Percentiles rank a stretch among this genome's conserved stretches.
These are phyloP conservation scores for Helicoverpa armigera DNA, from an alignment of 1,140 invertebrate species.

Conservation along the genomic window DNA sequence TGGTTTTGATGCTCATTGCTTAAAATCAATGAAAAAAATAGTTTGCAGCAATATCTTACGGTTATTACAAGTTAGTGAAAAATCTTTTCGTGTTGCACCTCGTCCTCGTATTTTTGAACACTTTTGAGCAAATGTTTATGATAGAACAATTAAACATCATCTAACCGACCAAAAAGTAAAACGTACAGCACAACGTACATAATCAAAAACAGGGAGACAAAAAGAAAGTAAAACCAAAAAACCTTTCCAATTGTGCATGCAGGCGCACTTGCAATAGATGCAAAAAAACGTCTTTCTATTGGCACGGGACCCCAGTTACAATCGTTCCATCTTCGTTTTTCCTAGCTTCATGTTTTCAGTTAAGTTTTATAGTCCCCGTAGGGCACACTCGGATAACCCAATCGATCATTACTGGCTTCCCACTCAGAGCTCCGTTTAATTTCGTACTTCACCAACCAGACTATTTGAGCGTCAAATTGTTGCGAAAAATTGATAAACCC, in stretches of 20 bases:
- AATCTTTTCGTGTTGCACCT: too few relatives aligned
- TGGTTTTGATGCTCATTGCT: too few relatives aligned
- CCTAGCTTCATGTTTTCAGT: conserved; percentile 30
- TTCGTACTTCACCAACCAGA: conserved; percentile 55
- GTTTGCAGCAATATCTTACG: too few relatives aligned
- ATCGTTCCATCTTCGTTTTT: conserved; percentile 24
- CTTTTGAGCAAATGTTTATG: not conserved
- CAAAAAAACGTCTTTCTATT: conserved; percentile 35
- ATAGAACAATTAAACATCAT: not conserved
- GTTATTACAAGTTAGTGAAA: too few relatives aligned
- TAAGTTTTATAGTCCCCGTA: conserved; percentile 32
- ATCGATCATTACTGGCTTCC: conserved; percentile 55
- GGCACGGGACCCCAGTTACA: conserved; percentile 28
- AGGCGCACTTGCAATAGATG: not conserved
- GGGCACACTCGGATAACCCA: conserved; percentile 27
- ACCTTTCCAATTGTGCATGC: not conserved
- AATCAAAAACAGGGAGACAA: not conserved
- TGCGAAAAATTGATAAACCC: conserved; percentile 23
- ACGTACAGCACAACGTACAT: not conserved
- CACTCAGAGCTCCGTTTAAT: conserved; percentile 55
- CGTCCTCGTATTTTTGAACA: too few relatives aligned
- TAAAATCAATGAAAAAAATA: too few relatives aligned
- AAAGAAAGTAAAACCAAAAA: conserved; percentile 3
- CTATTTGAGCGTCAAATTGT: conserved; percentile 57
- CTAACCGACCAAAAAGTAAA: not conserved